Conservation (phyloP, 1,140 invertebrate genomes). For the Zaprionus camerounensis region DNA sequence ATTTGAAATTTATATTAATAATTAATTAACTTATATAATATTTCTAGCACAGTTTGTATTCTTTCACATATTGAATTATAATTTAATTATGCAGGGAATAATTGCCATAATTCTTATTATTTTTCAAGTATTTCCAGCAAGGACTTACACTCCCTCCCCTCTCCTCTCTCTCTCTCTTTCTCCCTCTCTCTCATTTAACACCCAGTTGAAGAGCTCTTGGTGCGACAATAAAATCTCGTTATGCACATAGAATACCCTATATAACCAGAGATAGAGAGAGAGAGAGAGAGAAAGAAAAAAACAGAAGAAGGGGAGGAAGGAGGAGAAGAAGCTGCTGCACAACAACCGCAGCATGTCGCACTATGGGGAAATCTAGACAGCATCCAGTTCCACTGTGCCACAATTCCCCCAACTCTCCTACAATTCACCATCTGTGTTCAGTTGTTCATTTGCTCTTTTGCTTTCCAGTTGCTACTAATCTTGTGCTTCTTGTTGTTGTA, state of each 20-base stretch:
- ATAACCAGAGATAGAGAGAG: background rate
- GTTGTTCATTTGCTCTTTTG: slow-evolving; percentile 36
- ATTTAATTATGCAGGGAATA: too few relatives aligned
- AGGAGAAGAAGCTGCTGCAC: background rate
- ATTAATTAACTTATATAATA: too few relatives aligned
- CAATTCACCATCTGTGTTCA: slow-evolving; percentile 12
- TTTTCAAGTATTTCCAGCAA: too few relatives aligned
- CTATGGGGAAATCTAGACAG: slow-evolving; percentile 73
- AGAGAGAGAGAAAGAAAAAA: too few relatives aligned
- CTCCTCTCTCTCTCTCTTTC: too few relatives aligned
- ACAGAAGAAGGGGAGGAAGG: background rate
- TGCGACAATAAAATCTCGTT: slow-evolving; percentile 25
- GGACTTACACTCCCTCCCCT: too few relatives aligned
- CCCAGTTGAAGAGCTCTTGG: background rate
- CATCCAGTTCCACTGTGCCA: slow-evolving; percentile 43
- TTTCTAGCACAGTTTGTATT: background rate
- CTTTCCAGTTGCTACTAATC: slow-evolving; percentile 11
- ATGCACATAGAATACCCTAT: slow-evolving; percentile 10
- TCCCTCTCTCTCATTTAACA: background rate
- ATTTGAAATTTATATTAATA: too few relatives aligned
- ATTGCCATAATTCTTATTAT: too few relatives aligned
- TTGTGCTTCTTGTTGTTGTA: slow-evolving; percentile 33
- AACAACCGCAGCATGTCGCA: slow-evolving; percentile 36
- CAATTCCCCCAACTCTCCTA: background rate
- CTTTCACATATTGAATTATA: background rate